Base-by-base conservation (phyloP, 2,888 invertebrate genomes). In the Amphipoea oculea region DNA sequence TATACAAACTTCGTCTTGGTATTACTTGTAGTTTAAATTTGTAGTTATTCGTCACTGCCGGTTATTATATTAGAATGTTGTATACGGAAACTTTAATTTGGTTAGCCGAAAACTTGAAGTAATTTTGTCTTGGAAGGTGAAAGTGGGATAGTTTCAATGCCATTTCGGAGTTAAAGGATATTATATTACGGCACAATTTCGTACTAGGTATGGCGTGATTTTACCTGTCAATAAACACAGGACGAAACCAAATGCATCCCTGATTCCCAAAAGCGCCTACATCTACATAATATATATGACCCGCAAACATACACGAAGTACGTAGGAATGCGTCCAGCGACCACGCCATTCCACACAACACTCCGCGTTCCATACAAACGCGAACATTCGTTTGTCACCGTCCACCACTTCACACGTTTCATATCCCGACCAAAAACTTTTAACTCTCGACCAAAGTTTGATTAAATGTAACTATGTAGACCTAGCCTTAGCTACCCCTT, bases 361-460 rank as follows among this genome's bases (percentile, higher is more conserved):
- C 66, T 78, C 57, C 12, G 48, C 76, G n/a, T 77, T 76, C 74
- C 70, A 76, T 77, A 83, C 76, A 81, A 79, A 86, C 67, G 79
- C n/a, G 76, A 60, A 69, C 70, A 81, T 83, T 83, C 85, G 79
- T 82, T 88, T 85, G 88, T 79, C 82, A 87, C 68, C 71, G 65
- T 36, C 68, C 66, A 68, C 11, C 76, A 77, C 72, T 77, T 78
- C 79, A 74, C 80, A 74, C 76, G 79, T 71, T 70, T 76, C 72
- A 83, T 81, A 85, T 85, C 69, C 81, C 80, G 79, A 88, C 85
- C 80, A 80, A 87, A 89, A 90, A 89, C 84, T 89, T 91, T 88
- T 85, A 88, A 77, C 84, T 81, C 83, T 70, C 83, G 70, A 79
- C 79, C 75, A 84, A 90, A 91, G 87, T 92, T 92, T 91, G 89